Evolutionary conservation across 2,113 vertebrate species (phyloP).

Genomic region (Penelope pileata): DNA sequence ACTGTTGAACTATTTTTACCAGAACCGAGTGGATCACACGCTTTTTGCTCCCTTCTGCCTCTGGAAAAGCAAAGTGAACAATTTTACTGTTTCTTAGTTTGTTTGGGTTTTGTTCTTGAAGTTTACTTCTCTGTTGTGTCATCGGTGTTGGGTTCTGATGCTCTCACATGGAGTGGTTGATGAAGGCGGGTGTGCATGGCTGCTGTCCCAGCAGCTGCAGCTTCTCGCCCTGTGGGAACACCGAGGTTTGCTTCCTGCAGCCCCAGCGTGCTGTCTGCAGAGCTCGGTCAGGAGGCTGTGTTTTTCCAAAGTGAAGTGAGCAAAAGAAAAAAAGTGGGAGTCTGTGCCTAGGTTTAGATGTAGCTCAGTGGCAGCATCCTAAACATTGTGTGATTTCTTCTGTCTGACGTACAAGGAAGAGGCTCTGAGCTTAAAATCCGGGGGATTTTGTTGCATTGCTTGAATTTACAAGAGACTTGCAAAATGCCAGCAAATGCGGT

Average conservation of each 20-base stretch:
- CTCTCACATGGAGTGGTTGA: fast-evolving
- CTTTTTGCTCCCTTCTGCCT: background rate
- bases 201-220: background rate
- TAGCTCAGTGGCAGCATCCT: background rate
- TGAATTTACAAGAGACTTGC: background rate
- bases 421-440: background rate
- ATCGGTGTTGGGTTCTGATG: background rate
- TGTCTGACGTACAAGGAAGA: background rate
- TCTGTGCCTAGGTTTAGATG: background rate
- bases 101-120: background rate
- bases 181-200: background rate
- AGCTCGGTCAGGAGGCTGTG: background rate
- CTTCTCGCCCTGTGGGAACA: background rate
- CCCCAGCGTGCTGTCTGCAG: background rate
- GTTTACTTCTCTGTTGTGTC: background rate
- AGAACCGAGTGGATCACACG: background rate
- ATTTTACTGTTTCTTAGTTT: fast-evolving
- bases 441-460: background rate
- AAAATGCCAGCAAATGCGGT: background rate
- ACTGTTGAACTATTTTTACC: background rate
- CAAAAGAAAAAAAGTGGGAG: background rate
- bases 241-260: background rate
- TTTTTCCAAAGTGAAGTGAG: background rate
- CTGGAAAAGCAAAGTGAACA: background rate
- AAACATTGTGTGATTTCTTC: background rate